Conservation (phyloP, 2,888 invertebrate genomes). For the Tolmerus cingulatus region DNA sequence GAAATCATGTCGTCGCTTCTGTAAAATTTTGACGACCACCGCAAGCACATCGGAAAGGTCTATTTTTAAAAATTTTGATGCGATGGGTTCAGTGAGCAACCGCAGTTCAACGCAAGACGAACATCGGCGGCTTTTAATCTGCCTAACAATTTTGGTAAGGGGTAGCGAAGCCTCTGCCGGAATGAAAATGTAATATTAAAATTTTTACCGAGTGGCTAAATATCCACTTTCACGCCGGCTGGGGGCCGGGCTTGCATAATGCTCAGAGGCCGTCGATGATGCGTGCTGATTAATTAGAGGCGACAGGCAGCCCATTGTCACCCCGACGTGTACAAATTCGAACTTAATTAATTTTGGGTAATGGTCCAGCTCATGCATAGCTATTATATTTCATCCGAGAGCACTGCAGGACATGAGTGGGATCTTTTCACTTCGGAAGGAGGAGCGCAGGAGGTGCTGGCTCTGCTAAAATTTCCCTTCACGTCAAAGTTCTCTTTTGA, state of each 20-base stretch:
- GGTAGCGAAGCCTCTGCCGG: not conserved
- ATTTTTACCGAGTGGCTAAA: not conserved
- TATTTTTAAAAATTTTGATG: not conserved
- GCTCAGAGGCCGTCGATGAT: not conserved
- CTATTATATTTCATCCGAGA: conserved; percentile 15
- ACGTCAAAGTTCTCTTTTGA: conserved; percentile 26
- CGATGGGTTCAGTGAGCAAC: not conserved
- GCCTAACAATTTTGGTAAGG: not conserved
- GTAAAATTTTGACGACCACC: not conserved
- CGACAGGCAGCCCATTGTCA: not conserved
- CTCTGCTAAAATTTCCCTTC: conserved; percentile 3
- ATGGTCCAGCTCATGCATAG: conserved; percentile 35
- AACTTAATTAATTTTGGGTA: conserved; percentile 40
- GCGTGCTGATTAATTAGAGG: conserved; percentile 25
- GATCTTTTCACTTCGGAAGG: not conserved
- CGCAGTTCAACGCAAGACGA: not conserved
- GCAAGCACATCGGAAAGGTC: not conserved
- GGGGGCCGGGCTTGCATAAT: not conserved
- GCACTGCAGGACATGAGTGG: not conserved
- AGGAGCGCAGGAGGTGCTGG: not conserved
- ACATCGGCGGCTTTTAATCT: not conserved
- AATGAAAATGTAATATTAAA: not conserved
- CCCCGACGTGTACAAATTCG: conserved; percentile 15
- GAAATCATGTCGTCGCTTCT: not conserved
- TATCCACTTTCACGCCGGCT: not conserved